Conservation (phyloP, 2,888 invertebrate genomes). For the Agrochola lychnidis region DNA sequence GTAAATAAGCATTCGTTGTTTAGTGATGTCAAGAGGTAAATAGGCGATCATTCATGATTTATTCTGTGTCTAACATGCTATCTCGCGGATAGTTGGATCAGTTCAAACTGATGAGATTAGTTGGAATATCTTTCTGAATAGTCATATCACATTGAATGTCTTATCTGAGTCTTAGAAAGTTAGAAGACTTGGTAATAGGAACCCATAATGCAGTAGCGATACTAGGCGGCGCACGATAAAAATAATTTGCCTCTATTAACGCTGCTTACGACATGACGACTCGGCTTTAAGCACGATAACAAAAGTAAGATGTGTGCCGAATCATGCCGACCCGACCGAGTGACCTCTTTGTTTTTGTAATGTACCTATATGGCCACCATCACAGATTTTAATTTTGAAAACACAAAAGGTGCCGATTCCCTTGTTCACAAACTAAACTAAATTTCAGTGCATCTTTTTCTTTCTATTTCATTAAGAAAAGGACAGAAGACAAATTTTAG, state of each 20-base stretch:
- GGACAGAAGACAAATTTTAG: too few relatives aligned
- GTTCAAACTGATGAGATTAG: neutral
- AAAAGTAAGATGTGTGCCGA: neutral
- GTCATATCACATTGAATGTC: neutral
- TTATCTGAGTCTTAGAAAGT: neutral
- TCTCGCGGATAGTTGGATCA: neutral
- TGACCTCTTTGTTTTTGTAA: neutral
- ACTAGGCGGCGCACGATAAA: neutral
- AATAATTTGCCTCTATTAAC: neutral
- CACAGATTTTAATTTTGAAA: too few relatives aligned
- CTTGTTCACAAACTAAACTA: too few relatives aligned
- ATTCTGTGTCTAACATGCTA: neutral
- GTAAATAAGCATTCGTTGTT: neutral
- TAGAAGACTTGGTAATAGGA: neutral
- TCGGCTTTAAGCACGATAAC: neutral
- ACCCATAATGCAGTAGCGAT: neutral
- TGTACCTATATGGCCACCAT: neutral
- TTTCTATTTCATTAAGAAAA: too few relatives aligned
- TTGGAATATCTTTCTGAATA: neutral
- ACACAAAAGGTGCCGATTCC: too few relatives aligned
- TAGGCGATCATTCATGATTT: neutral
- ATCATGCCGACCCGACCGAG: neutral
- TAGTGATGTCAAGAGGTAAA: neutral
- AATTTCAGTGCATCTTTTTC: too few relatives aligned
- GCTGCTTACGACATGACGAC: neutral